These are phyloP conservation scores for Aspidiotus rigidus DNA, from an alignment of 2,888 invertebrate genomes.

Conservation along the genomic window DNA sequence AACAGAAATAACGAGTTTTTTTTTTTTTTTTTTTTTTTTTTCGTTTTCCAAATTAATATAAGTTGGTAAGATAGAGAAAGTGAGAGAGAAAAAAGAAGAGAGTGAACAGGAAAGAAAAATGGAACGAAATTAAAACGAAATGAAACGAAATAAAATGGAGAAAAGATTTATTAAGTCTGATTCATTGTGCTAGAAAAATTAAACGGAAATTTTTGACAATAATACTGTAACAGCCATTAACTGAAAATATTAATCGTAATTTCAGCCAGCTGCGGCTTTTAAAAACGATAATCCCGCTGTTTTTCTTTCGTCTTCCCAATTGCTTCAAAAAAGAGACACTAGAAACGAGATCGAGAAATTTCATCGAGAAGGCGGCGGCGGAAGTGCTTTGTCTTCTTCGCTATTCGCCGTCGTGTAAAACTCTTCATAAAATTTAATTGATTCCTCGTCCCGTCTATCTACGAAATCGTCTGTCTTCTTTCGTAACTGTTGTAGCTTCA, in stretches of 20 bases:
- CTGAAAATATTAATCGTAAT: conserved; percentile 4
- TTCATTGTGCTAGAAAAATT: neutral
- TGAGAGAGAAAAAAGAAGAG: too few relatives aligned
- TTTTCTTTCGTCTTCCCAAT: neutral
- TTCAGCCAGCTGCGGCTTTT: neutral
- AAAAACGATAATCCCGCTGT: neutral
- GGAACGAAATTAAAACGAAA: too few relatives aligned
- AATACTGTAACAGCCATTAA: conserved; percentile 4
- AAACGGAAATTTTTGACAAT: conserved; percentile 4
- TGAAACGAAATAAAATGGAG: too few relatives aligned
- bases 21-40: too few relatives aligned
- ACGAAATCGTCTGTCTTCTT: neutral
- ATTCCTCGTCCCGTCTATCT: neutral
- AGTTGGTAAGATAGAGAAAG: too few relatives aligned
- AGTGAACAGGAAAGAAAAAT: too few relatives aligned
- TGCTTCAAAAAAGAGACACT: neutral
- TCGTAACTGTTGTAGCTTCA: too few relatives aligned
- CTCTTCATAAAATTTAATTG: conserved; percentile 1
- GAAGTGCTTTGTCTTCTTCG: neutral
- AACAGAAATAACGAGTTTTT: too few relatives aligned
- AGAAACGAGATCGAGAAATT: neutral
- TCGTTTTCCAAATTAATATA: too few relatives aligned
- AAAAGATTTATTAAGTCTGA: conserved; percentile 3
- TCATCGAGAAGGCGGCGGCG: neutral
- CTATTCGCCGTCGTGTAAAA: neutral